Conservation (phyloP, 1,140 invertebrate species). For the Radopholus similis region DNA sequence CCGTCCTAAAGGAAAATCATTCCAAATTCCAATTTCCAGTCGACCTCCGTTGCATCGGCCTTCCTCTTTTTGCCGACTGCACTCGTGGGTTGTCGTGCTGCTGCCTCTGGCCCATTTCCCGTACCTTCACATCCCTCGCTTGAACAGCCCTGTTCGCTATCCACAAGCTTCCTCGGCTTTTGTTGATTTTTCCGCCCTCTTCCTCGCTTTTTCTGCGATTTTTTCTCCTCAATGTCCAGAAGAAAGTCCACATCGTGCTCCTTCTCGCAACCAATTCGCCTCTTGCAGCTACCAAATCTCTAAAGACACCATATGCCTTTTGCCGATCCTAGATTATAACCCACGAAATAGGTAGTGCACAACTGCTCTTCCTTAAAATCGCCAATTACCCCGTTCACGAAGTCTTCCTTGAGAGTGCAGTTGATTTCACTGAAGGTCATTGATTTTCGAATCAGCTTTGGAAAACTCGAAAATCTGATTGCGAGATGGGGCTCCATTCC, state of each 20-base stretch:
- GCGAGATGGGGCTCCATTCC: constrained; percentile 14
- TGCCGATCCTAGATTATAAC: neutral
- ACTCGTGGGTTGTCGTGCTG: too few relatives aligned
- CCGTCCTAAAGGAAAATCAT: too few relatives aligned
- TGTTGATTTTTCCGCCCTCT: neutral
- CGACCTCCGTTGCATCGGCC: neutral
- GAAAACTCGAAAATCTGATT: constrained; percentile 28
- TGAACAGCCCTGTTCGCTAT: too few relatives aligned
- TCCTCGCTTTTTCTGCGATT: neutral
- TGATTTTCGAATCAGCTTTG: neutral
- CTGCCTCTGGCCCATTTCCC: too few relatives aligned
- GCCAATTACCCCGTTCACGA: neutral
- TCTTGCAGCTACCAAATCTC: constrained; percentile 13
- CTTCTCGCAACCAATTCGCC: constrained; percentile 4
- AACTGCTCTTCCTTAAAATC: constrained; percentile 1
- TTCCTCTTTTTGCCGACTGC: neutral
- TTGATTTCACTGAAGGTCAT: constrained; percentile 6
- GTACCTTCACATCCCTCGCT: too few relatives aligned
- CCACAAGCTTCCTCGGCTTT: too few relatives aligned
- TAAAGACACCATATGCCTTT: constrained; percentile 2
- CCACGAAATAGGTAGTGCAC: constrained; percentile 4
- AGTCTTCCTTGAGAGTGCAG: neutral
- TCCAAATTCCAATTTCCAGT: too few relatives aligned
- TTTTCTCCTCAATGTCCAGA: constrained; percentile 7
- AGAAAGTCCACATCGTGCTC: constrained; percentile 17